These are phyloP conservation scores for Electrophaes corylata DNA, from an alignment of 2,888 invertebrate species.

Conservation along the genomic window DNA sequence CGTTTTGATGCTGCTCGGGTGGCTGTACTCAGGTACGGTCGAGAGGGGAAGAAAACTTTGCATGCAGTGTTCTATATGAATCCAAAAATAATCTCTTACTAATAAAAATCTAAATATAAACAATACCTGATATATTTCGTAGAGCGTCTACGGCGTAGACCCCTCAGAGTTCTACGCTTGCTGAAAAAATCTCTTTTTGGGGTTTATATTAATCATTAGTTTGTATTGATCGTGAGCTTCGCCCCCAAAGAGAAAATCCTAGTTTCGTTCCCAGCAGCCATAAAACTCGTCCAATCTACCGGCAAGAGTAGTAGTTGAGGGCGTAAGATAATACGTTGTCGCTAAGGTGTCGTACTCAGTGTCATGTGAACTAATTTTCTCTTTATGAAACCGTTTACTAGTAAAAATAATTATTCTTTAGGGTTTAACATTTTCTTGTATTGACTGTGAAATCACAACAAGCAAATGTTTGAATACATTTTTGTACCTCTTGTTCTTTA, in stretches of 20 bases:
- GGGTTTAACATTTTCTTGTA: not conserved
- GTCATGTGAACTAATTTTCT: slow-evolving; percentile 5
- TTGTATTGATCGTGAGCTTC: not conserved
- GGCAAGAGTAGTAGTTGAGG: slow-evolving; percentile 11
- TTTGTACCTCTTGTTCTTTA: no score
- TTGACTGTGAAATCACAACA: no score
- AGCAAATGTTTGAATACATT: no score
- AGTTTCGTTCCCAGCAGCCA: slow-evolving; percentile 6
- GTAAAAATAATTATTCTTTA: not conserved
- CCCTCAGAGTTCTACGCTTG: not conserved
- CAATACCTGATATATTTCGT: not conserved
- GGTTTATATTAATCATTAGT: not conserved
- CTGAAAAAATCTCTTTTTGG: no score
- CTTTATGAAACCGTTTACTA: not conserved
- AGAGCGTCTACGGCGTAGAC: slow-evolving; percentile 14
- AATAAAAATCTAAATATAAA: not conserved
- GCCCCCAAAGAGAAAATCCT: slow-evolving; percentile 1
- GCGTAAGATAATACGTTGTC: slow-evolving; percentile 22
- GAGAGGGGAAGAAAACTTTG: not conserved
- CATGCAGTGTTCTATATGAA: not conserved
- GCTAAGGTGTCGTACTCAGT: slow-evolving; percentile 2
- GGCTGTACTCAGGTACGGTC: slow-evolving; percentile 10
- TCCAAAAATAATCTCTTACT: not conserved
- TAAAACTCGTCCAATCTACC: slow-evolving; percentile 32
- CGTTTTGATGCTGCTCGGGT: slow-evolving; percentile 30